phyloP scores from a whole-genome alignment of 2,888 invertebrate genomes.

The Eupithecia centaureata region DNA sequence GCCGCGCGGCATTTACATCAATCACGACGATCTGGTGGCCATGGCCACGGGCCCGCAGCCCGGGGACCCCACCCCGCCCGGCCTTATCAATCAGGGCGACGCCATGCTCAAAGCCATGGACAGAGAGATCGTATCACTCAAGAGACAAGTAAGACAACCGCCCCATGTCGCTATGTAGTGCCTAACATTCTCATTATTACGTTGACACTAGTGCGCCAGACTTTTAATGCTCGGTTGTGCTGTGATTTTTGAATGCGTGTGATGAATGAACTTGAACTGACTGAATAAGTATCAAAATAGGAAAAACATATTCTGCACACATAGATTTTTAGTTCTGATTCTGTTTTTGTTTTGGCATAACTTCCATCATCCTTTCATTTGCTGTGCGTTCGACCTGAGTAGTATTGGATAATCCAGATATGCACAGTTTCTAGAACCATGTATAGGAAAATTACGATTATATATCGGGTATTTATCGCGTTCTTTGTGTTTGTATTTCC shows the following conservation, averaged over 20 bases:
- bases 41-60: slow-evolving; percentile 91
- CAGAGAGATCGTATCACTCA: slow-evolving; percentile 96
- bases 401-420: slow-evolving; percentile 82
- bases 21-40: slow-evolving; percentile 97
- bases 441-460: too few relatives aligned
- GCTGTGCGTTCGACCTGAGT: slow-evolving; percentile 55
- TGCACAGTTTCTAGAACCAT: slow-evolving; percentile 53
- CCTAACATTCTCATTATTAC: slow-evolving; percentile 73
- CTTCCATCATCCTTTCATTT: slow-evolving; percentile 53
- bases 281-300: slow-evolving; percentile 51
- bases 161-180: slow-evolving; percentile 67
- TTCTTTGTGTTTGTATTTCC: too few relatives aligned
- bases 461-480: too few relatives aligned
- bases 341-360: slow-evolving; percentile 49
- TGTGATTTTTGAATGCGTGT: slow-evolving; percentile 74
- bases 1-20: slow-evolving; percentile 98
- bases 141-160: slow-evolving; percentile 94
- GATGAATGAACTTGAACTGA: slow-evolving; percentile 45
- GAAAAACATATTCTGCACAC: slow-evolving; percentile 80
- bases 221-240: slow-evolving; percentile 47
- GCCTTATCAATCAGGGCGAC: slow-evolving; percentile 87
- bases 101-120: slow-evolving; percentile 96
- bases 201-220: slow-evolving; percentile 46
- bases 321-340: slow-evolving; percentile 53
- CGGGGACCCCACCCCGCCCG: slow-evolving; percentile 80